Evolutionary conservation across 2,888 invertebrate genomes (phyloP), one percentile per base, ranked within the genome.

Genomic region (Pandemis corylana): DNA sequence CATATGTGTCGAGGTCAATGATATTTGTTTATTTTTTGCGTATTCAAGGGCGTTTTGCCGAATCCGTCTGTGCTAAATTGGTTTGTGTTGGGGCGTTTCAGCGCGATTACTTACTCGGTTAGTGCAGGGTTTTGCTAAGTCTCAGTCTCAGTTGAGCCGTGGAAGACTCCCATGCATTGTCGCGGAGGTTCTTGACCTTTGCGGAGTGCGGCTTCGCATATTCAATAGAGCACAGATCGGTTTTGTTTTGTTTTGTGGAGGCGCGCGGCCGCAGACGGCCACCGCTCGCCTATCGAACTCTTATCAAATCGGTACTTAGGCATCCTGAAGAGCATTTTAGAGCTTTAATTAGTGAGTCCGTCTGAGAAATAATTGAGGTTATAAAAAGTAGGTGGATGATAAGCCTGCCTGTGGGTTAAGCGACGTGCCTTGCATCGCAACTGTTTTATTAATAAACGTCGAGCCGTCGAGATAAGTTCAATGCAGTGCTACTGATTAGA

Each of bases 1-100:
- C 88, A 89, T 87, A 85, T 91, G 89, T 90, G 90, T 89, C 91
- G 93, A 92, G 94, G 92, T 92, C 92, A 87, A 89, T 90, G 87
- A 85, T 92, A 90, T 91, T 92, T 92, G 89, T 90, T 92, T 91
- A 89, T 89, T 92, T 90, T 92, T 90, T 87, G 85, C 85, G 83
- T 88, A 86, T 91, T 92, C 94, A 94, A 93, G 93, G 94, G 90
- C 91, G 83, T 80, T 78, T 79, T 80, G 79, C 77, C 75, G 73
- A 77, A 66, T 75, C 72, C 59, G 70, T 67, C 73, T 71, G 73
- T 46, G 66, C 68, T 66, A 72, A 72, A 68, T 76, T 80, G 80
- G 79, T 78, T 77, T 73, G 68, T 44, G 66, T 66, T 56, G 51
- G 69, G 65, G 61, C 65, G 74, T 75, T 71, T 67, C 71, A 67